phyloP scores from a whole-genome alignment of 2,888 invertebrate species.

The Athripsodes cinereus region DNA sequence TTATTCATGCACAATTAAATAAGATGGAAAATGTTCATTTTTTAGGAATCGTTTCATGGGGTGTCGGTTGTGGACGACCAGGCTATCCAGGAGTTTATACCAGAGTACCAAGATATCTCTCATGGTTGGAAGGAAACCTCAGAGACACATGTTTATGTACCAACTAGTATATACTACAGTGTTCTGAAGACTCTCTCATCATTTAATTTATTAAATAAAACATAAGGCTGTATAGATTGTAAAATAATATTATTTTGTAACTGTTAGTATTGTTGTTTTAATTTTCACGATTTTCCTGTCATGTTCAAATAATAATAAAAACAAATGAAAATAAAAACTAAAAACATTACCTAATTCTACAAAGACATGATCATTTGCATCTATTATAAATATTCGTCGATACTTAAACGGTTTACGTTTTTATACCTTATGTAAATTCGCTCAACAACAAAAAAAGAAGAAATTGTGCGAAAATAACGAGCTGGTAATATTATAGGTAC shows the following conservation, averaged over 20 bases:
- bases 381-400: no score
- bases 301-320: no score
- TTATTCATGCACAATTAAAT: not conserved
- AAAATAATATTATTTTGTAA: not conserved
- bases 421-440: no score
- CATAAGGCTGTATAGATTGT: not conserved
- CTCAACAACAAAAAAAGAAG: no score
- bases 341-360: no score
- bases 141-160: conserved; percentile 66
- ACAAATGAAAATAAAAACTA: no score
- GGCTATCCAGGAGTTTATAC: conserved; percentile 74
- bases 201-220: not conserved
- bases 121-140: conserved; percentile 71
- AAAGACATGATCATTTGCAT: no score
- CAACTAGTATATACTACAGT: not conserved
- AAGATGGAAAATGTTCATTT: conserved; percentile 23
- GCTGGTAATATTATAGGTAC: no score
- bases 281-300: no score
- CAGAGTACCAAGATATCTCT: conserved; percentile 60
- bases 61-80: conserved; percentile 69
- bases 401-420: no score
- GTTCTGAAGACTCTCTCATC: not conserved
- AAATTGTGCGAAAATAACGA: no score
- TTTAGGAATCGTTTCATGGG: conserved; percentile 80
- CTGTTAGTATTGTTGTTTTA: no score